Evolutionary conservation across 1,140 invertebrate genomes (phyloP).

Genomic region (Diachasma alloeum): DNA sequence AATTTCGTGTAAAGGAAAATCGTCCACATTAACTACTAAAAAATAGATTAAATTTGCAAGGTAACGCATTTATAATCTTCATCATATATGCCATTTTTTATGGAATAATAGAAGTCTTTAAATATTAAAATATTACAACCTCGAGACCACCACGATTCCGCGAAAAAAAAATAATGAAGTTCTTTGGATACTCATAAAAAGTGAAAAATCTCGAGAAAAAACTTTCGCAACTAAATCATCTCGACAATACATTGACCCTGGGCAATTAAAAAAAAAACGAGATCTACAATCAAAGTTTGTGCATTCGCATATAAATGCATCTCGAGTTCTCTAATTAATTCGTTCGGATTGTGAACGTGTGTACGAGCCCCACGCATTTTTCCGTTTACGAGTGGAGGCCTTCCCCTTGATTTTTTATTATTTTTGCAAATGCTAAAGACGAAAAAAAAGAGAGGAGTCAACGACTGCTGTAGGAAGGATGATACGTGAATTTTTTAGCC

Average conservation of each 20-base stretch:
- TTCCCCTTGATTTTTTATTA: neutral
- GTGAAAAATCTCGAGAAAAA: too few relatives aligned
- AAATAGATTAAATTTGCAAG: too few relatives aligned
- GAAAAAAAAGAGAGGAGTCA: neutral
- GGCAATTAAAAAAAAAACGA: constrained; percentile 4
- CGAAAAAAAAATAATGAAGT: too few relatives aligned
- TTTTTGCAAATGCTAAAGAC: neutral
- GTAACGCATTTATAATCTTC: too few relatives aligned
- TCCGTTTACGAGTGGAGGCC: neutral
- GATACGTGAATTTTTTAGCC: neutral
- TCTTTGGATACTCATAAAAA: too few relatives aligned
- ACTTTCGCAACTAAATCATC: too few relatives aligned
- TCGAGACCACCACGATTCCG: too few relatives aligned
- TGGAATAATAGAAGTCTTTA: too few relatives aligned
- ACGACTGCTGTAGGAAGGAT: neutral
- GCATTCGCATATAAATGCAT: constrained; percentile 9
- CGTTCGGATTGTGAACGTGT: neutral
- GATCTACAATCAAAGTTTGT: constrained; percentile 2
- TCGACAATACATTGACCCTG: constrained; percentile 9
- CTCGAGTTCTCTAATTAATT: constrained; percentile 24
- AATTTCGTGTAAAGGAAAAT: too few relatives aligned
- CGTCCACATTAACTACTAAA: too few relatives aligned
- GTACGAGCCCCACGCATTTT: constrained; percentile 7
- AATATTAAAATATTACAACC: too few relatives aligned
- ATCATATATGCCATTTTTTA: too few relatives aligned